Evolutionary conservation across 2,888 invertebrate species (phyloP).

Genomic region (Fragum sueziense): DNA sequence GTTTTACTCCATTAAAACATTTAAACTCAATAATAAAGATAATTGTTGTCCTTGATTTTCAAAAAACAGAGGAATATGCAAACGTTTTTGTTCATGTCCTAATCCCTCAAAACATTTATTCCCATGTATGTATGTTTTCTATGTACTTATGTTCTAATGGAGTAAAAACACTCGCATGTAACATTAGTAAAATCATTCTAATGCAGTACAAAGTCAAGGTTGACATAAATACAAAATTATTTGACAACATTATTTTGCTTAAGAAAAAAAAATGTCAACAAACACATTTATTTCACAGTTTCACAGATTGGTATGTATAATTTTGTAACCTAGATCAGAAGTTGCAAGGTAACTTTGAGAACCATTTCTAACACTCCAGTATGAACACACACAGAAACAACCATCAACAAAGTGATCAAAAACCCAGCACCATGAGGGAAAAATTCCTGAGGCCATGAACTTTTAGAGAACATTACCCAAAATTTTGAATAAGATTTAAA

Average conservation of each 20-base stretch:
- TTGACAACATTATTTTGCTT: background rate
- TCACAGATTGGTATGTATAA: background rate
- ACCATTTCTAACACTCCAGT: conserved; percentile 29
- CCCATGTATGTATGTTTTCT: no score
- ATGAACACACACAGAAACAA: background rate
- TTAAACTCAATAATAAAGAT: background rate
- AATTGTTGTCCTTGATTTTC: no score
- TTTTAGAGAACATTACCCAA: background rate
- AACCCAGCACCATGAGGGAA: background rate
- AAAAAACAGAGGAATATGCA: no score
- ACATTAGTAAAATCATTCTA: background rate
- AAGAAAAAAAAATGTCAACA: background rate
- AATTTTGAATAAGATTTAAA: no score
- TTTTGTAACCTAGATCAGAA: conserved; percentile 60
- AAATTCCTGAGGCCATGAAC: background rate
- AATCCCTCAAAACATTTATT: no score
- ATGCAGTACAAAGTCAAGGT: background rate
- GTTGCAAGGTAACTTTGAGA: conserved; percentile 65
- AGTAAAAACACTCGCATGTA: background rate
- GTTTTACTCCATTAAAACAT: background rate
- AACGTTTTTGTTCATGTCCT: no score
- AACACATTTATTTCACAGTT: background rate
- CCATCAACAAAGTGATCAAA: background rate
- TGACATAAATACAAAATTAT: background rate
- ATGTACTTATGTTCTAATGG: background rate